Evolutionary conservation across 2,888 invertebrate species (phyloP).

Genomic region (Sicus ferrugineus): DNA sequence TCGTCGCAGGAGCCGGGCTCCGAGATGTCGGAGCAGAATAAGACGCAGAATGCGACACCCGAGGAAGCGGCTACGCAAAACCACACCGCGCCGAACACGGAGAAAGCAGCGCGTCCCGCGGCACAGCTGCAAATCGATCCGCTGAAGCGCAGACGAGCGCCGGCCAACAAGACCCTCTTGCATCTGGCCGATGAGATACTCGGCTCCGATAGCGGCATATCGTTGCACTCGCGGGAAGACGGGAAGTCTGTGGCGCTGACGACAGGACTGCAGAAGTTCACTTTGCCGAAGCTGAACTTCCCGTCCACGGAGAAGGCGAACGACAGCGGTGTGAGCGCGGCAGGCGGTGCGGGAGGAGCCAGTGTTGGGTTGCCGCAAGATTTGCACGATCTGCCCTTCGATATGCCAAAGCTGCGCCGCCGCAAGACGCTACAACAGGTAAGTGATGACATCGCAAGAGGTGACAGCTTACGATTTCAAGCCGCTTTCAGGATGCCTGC

Average conservation of each 20-base stretch:
- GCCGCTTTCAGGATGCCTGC: conserved; percentile 64
- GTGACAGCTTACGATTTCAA: neutral
- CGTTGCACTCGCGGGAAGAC: conserved; percentile 82
- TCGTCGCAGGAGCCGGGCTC: conserved; percentile 87
- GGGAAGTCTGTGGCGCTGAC: conserved; percentile 67
- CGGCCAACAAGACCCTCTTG: conserved; percentile 77
- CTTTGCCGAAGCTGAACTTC: conserved; percentile 66
- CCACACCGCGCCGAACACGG: conserved; percentile 40
- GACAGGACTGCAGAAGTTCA: conserved; percentile 69
- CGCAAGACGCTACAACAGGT: conserved; percentile 73
- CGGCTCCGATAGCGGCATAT: conserved; percentile 88
- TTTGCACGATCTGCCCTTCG: conserved; percentile 83
- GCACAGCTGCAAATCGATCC: conserved; percentile 44
- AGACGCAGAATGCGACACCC: conserved; percentile 73
- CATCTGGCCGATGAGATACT: conserved; percentile 74
- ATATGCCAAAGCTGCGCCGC: conserved; percentile 86
- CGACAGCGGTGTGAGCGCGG: conserved; percentile 53
- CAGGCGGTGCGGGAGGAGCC: conserved; percentile 42
- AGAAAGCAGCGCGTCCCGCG: conserved; percentile 32
- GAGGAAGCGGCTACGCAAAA: conserved; percentile 54
- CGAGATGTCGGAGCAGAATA: conserved; percentile 82
- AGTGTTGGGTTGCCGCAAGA: conserved; percentile 71
- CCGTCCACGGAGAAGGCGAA: conserved; percentile 65
- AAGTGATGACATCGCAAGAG: neutral
- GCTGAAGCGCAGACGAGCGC: conserved; percentile 65